A percentile compares a stretch with the other conserved stretches of the same genome.
phyloP scores from a whole-genome alignment of 2,113 vertebrate species.

The Empidonax alnorum region DNA sequence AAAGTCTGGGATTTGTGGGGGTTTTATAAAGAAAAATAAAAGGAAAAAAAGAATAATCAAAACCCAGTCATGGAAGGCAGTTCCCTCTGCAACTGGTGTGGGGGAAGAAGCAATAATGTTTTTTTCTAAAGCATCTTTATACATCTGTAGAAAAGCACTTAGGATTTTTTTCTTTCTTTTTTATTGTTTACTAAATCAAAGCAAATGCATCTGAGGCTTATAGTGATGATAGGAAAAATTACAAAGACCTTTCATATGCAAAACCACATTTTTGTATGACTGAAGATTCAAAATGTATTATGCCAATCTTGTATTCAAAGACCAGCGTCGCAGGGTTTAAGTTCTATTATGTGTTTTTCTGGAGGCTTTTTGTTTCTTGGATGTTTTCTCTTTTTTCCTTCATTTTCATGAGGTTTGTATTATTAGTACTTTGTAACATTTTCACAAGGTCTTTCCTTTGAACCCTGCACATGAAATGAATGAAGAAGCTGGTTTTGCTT shows the following conservation, averaged over 20 bases:
- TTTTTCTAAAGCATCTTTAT: slow-evolving; percentile 26
- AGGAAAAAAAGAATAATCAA: background rate
- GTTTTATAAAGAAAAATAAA: background rate
- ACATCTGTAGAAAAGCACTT: slow-evolving; percentile 63
- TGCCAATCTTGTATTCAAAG: slow-evolving; percentile 57
- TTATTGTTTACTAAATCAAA: slow-evolving; percentile 74
- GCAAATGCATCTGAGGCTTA: slow-evolving; percentile 60
- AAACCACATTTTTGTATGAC: slow-evolving; percentile 57
- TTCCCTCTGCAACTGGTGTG: slow-evolving; percentile 25
- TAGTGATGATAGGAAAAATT: slow-evolving; percentile 72
- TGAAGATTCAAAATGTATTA: slow-evolving; percentile 58
- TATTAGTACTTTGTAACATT: slow-evolving; percentile 53
- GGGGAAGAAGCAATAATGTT: slow-evolving; percentile 6
- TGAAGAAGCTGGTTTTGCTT: slow-evolving; percentile 9
- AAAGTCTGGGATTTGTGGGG: background rate
- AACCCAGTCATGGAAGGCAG: background rate
- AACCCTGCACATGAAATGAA: slow-evolving; percentile 19
- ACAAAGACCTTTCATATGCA: slow-evolving; percentile 73
- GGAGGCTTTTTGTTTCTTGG: slow-evolving; percentile 35
- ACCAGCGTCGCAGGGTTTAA: slow-evolving; percentile 36
- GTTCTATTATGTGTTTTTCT: slow-evolving; percentile 4
- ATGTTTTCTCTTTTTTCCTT: slow-evolving; percentile 21
- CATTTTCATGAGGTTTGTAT: slow-evolving; percentile 48
- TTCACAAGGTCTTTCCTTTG: slow-evolving; percentile 35
- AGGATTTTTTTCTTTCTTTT: slow-evolving; percentile 53